These are phyloP conservation scores for Coturnix japonica DNA, from an alignment of 2,113 vertebrate genomes.

Conservation along the genomic window DNA sequence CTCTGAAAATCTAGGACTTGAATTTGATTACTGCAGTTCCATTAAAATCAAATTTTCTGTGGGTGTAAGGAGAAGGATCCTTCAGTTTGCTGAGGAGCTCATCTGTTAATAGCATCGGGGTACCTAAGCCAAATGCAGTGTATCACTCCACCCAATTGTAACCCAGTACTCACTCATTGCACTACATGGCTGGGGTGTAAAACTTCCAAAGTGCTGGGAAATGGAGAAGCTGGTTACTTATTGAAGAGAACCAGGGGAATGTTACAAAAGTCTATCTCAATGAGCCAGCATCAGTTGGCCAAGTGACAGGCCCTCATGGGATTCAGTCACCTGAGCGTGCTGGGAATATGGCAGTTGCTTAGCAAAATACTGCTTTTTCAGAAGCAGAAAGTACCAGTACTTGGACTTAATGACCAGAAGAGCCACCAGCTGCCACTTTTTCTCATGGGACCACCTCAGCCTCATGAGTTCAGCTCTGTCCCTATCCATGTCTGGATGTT, in stretches of 20 bases:
- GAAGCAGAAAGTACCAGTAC: neutral
- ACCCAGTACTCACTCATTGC: neutral
- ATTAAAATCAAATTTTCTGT: neutral
- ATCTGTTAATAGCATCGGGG: neutral
- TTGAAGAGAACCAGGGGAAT: neutral
- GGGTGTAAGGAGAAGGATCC: neutral
- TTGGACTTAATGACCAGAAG: fast-evolving
- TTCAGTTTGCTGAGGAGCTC: neutral
- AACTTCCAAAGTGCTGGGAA: neutral
- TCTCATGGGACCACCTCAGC: fast-evolving
- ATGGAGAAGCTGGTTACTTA: fast-evolving
- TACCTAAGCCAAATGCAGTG: neutral
- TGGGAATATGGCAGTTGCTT: neutral
- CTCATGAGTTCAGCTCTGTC: neutral
- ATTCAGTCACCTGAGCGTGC: neutral
- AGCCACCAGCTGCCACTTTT: fast-evolving
- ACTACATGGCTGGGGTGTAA: neutral
- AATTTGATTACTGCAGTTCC: neutral
- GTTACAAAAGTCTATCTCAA: fast-evolving
- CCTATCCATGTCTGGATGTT: neutral
- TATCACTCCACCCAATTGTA: neutral
- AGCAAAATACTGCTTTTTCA: neutral
- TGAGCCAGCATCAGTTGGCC: neutral
- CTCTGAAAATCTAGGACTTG: neutral
- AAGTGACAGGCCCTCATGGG: neutral